Evolutionary conservation across 2,888 invertebrate genomes (phyloP), one percentile per base, ranked within the genome.

Genomic region (Eremobia ochroleuca): DNA sequence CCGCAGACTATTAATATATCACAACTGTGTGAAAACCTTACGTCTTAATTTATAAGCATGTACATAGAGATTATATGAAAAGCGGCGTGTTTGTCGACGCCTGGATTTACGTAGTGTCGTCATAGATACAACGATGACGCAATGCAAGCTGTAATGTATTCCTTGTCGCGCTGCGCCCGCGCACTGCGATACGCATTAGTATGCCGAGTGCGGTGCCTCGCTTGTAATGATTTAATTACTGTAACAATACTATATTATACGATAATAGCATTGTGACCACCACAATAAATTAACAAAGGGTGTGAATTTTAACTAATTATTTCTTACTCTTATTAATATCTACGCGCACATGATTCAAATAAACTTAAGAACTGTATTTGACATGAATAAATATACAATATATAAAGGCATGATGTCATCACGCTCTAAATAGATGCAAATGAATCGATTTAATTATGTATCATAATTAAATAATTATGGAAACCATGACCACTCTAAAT

Each of bases 211-310:
- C 83, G 83, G 82, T 82, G 87, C 85, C 87, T 88, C 83, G 83
- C 82, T 85, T 85, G 85, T 86, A 85, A 89, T 87, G 77, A 88
- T 88, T 90, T 90, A 90, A 90, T 88, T 90, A 87, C 86, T 87
- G 82, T 83, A 90, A 87, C 89, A 87, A 83, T 82, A 83, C 78
- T 72, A 76, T 76, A 77, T 59, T 76, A 77, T 59, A 81, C 69
- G 69, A 76, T 73, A 77, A 74, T 78, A 79, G 61, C 66, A 70
- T 78, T 74, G 66, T 71, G 62, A 74, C 67, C 68, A 70, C 21
- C 49, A 76, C 73, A 76, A 71, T 81, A 70, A 77, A 62, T 81
- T 62, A 43, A 75, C 34, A 59, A 31, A 71, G 73, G 77, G 77
- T 81, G 82, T 77, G 31, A 73, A 81, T 73, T 64, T 70, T 55